phyloP scores from a whole-genome alignment of 2,888 invertebrate genomes.

The Calameuta pallipes region DNA sequence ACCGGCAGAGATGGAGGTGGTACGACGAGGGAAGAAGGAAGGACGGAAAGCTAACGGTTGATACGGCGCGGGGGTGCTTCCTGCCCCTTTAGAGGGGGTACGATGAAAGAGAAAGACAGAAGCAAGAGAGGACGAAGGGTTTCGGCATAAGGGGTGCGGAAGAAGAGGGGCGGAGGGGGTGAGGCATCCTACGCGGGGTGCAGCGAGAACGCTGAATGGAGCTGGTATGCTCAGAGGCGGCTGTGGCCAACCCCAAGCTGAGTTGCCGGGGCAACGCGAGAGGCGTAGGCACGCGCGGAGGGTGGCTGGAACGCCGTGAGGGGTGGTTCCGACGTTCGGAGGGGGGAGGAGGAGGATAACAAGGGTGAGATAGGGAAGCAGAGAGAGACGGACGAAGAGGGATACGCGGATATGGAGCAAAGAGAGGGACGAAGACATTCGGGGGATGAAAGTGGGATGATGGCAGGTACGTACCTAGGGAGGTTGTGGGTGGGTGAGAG shows the following conservation, averaged over 20 bases:
- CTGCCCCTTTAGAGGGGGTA: conserved; percentile 1
- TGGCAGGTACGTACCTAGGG: conserved; percentile 3
- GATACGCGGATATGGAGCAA: conserved; percentile 29
- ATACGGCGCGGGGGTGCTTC: conserved; percentile 21
- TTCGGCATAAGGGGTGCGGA: background rate
- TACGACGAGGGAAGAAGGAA: no score
- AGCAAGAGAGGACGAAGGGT: conserved; percentile 7
- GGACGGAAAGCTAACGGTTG: no score
- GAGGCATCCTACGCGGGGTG: conserved; percentile 26
- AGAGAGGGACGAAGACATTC: conserved; percentile 6
- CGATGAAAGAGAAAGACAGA: background rate
- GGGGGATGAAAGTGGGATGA: conserved; percentile 16
- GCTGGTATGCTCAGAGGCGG: conserved; percentile 56
- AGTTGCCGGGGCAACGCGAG: conserved; percentile 63
- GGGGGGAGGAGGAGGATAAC: conserved; percentile 32
- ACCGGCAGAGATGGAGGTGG: conserved; percentile 26
- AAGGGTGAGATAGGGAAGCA: conserved; percentile 34
- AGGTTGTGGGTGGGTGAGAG: background rate
- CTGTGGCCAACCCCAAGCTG: conserved; percentile 62
- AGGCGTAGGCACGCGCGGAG: conserved; percentile 51
- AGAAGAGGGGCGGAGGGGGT: background rate
- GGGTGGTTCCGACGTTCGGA: conserved; percentile 36
- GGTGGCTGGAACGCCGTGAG: conserved; percentile 20
- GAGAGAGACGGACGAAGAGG: conserved; percentile 34
- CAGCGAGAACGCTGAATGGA: conserved; percentile 58